Conservation (phyloP, 2,113 vertebrate genomes). For the Caranx melampygus region DNA sequence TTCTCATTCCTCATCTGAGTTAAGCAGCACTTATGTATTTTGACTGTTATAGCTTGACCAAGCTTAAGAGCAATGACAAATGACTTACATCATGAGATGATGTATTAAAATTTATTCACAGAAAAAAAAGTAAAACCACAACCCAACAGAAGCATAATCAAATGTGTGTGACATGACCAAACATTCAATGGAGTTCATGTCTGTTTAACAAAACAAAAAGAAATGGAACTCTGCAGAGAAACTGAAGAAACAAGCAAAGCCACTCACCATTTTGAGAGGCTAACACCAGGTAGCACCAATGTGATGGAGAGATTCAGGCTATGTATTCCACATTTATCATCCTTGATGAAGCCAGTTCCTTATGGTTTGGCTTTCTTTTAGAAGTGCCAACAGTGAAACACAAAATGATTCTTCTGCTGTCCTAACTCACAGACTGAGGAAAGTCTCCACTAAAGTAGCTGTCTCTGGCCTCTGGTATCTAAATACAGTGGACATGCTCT, state of each 20-base stretch:
- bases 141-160: neutral
- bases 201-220: conserved; percentile 31
- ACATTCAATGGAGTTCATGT: conserved; percentile 29
- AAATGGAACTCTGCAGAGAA: conserved; percentile 35
- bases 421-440: conserved; percentile 8
- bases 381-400: conserved; percentile 13
- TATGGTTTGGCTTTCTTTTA: conserved; percentile 45
- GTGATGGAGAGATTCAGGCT: conserved; percentile 30
- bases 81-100: neutral
- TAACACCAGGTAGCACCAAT: conserved; percentile 30
- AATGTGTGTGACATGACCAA: neutral
- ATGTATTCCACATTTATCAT: conserved; percentile 48
- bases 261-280: conserved; percentile 70
- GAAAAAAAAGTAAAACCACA: neutral
- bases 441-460: neutral
- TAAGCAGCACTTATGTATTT: neutral
- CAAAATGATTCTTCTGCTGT: conserved; percentile 15
- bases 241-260: conserved; percentile 39
- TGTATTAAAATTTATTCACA: neutral
- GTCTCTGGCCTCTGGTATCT: conserved; percentile 18
- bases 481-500: conserved; percentile 38
- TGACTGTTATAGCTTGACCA: neutral
- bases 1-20: neutral
- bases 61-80: neutral
- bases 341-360: conserved; percentile 43